phyloP scores from a whole-genome alignment of 2,888 invertebrate species.

The Protula sp. region DNA sequence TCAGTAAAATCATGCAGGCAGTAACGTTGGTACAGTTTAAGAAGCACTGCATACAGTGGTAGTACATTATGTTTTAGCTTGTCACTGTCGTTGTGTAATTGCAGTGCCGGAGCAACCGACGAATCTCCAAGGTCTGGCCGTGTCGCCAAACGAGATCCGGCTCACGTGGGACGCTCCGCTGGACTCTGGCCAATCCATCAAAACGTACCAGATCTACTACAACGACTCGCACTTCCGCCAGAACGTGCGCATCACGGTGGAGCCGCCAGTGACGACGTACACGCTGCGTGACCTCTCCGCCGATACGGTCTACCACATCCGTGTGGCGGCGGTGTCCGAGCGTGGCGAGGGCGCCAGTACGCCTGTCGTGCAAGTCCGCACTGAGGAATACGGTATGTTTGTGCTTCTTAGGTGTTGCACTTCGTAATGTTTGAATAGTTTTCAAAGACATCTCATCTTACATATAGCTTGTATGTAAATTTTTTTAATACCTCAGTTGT shows the following conservation, averaged over 20 bases:
- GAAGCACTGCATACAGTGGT: no score
- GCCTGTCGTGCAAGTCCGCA: slow-evolving; percentile 86
- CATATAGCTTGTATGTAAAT: background rate
- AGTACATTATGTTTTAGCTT: no score
- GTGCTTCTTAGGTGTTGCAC: no score
- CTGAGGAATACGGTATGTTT: slow-evolving; percentile 87
- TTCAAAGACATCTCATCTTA: background rate
- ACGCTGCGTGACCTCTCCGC: slow-evolving; percentile 86
- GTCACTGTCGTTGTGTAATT: background rate
- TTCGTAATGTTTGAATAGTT: background rate
- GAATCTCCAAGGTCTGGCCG: slow-evolving; percentile 25
- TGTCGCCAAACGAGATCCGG: slow-evolving; percentile 78
- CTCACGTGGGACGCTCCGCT: slow-evolving; percentile 88
- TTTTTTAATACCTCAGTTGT: no score
- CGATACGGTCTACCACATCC: slow-evolving; percentile 92
- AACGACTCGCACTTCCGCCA: slow-evolving; percentile 59
- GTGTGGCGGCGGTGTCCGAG: slow-evolving; percentile 90
- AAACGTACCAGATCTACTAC: slow-evolving; percentile 94
- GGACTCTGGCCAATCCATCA: slow-evolving; percentile 76
- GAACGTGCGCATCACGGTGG: slow-evolving; percentile 38
- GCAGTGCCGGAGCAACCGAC: slow-evolving; percentile 28
- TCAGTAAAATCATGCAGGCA: no score
- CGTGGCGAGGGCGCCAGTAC: slow-evolving; percentile 90
- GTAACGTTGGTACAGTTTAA: no score
- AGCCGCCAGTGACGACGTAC: slow-evolving; percentile 57